phyloP scores from a whole-genome alignment of 37 sponge, comb jelly and placozoan genomes.

The Agelas oroides region DNA sequence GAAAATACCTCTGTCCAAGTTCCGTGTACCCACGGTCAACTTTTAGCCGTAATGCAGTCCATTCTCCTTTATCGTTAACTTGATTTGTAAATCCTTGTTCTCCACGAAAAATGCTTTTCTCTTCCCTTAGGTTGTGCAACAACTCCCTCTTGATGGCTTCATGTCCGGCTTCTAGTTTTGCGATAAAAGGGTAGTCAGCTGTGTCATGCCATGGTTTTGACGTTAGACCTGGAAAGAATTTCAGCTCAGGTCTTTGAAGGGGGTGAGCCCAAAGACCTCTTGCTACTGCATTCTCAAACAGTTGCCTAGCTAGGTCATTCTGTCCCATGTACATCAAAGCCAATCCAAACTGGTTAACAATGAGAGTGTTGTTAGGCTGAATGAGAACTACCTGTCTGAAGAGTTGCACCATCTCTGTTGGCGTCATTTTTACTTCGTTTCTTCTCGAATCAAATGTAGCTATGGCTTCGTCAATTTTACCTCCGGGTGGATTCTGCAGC shows the following conservation, averaged over 20 bases:
- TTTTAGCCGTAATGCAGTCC: constrained; percentile 72
- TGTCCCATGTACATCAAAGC: constrained; percentile 50
- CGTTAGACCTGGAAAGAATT: constrained; percentile 58
- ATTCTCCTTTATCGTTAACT: constrained; percentile 61
- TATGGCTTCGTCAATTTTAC: constrained; percentile 46
- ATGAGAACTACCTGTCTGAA: constrained; percentile 61
- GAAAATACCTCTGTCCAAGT: constrained; percentile 33
- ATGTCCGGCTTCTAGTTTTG: constrained; percentile 45
- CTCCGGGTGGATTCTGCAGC: too few relatives aligned
- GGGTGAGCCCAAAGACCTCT: constrained; percentile 66
- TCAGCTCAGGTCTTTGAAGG: constrained; percentile 74
- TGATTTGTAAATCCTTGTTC: constrained; percentile 50
- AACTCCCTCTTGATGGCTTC: constrained; percentile 54
- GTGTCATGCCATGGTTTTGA: constrained; percentile 73
- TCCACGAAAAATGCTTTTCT: constrained; percentile 43
- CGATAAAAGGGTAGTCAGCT: constrained; percentile 44
- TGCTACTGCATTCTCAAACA: constrained; percentile 71
- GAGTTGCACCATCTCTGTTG: constrained; percentile 55
- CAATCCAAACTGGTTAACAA: constrained; percentile 80
- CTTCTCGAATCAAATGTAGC: constrained; percentile 54
- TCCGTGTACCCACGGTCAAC: constrained; percentile 54
- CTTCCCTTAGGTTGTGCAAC: constrained; percentile 1
- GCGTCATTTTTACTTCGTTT: constrained; percentile 52
- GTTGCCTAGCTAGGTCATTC: constrained; percentile 31
- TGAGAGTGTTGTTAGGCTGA: constrained; percentile 64